Evolutionary conservation across 92 coral and sea anemone species (phyloP).

Genomic region (Zoanthus gigantus): DNA sequence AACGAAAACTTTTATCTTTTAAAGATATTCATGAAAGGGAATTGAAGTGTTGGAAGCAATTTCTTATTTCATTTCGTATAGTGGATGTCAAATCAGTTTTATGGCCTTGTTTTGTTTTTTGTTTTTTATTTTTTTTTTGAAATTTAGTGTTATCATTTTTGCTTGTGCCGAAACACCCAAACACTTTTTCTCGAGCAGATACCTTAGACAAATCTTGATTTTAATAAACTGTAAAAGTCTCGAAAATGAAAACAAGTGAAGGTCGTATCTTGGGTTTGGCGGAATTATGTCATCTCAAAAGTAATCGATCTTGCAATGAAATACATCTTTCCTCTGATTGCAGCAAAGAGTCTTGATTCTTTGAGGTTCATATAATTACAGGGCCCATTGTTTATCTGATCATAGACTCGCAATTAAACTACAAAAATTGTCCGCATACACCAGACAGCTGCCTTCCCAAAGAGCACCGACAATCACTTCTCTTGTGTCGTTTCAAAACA

Average conservation of each 20-base stretch:
- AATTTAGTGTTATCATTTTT: not conserved
- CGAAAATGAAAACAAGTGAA: not conserved
- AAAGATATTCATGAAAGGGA: too few relatives aligned
- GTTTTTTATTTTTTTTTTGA: too few relatives aligned
- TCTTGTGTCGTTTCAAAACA: constrained; percentile 25
- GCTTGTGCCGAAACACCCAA: not conserved
- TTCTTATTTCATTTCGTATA: too few relatives aligned
- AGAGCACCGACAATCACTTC: constrained; percentile 13
- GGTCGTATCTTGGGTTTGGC: not conserved
- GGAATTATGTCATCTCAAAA: constrained; percentile 19
- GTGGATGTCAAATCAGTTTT: too few relatives aligned
- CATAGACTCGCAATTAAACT: constrained; percentile 39
- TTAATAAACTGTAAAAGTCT: not conserved
- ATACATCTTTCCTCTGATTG: constrained; percentile 21
- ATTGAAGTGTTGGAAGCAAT: too few relatives aligned
- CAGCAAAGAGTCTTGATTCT: constrained; percentile 2
- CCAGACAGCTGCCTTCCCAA: constrained; percentile 31
- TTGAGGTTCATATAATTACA: constrained; percentile 28
- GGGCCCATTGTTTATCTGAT: constrained; percentile 19
- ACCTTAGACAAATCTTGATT: not conserved
- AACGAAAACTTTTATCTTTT: too few relatives aligned
- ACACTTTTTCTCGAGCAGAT: too few relatives aligned
- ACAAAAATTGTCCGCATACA: constrained; percentile 26
- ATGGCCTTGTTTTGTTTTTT: too few relatives aligned
- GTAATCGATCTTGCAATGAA: constrained; percentile 24